A percentile compares a stretch with the other conserved stretches of the same genome.
Evolutionary conservation across 1,140 invertebrate genomes (phyloP).

Genomic region (Bombus consobrinus): DNA sequence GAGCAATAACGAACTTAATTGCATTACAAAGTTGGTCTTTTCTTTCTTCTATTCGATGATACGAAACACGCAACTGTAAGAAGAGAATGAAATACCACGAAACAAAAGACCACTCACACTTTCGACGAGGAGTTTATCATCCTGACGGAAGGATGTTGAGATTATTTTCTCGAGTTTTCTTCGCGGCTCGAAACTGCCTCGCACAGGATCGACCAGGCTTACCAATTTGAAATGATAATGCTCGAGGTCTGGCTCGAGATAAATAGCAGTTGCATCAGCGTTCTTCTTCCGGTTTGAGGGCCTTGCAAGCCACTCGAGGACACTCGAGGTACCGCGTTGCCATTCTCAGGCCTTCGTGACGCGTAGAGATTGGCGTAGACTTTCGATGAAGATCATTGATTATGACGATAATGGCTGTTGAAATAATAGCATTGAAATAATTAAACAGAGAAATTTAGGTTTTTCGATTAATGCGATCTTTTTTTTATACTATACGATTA

Average conservation of each 20-base stretch:
- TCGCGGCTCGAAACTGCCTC: conserved; percentile 28
- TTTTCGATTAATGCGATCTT: not conserved
- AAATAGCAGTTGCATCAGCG: conserved; percentile 55
- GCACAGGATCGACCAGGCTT: conserved; percentile 26
- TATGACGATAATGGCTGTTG: not conserved
- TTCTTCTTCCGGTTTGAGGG: conserved; percentile 39
- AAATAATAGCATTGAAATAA: too few relatives aligned
- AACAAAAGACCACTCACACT: not conserved
- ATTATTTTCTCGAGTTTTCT: conserved; percentile 18
- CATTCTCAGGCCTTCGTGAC: conserved; percentile 32
- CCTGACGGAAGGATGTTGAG: not conserved
- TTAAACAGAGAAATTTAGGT: not conserved
- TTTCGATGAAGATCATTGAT: conserved; percentile 26
- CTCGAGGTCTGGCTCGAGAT: conserved; percentile 39
- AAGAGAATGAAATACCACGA: not conserved
- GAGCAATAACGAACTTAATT: too few relatives aligned
- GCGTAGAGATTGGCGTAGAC: conserved; percentile 7
- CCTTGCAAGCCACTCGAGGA: conserved; percentile 24
- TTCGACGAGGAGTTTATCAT: not conserved
- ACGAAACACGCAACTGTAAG: too few relatives aligned
- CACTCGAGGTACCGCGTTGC: conserved; percentile 45
- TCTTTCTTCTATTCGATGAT: too few relatives aligned
- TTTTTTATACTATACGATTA: not conserved
- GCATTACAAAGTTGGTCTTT: too few relatives aligned
- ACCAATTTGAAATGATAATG: conserved; percentile 56